Percentiles rank a stretch among this genome's conserved stretches.
These are phyloP conservation scores for Prosapia bicincta DNA, from an alignment of 2,888 invertebrate species.

Conservation along the genomic window DNA sequence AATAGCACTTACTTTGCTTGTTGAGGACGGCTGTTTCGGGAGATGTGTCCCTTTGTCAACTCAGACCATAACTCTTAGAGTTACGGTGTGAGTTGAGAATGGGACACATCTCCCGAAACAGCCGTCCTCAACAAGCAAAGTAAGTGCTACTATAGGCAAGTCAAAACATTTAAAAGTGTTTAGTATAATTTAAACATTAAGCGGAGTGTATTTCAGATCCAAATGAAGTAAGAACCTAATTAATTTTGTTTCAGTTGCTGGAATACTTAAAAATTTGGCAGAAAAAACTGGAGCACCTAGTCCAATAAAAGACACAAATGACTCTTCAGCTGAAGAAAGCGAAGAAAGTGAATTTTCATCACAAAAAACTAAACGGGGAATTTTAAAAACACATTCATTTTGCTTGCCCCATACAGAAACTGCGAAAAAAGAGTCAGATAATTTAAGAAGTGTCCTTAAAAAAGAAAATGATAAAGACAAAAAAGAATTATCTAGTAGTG, in stretches of 20 bases:
- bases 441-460: conserved; percentile 24
- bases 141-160: too few species aligned
- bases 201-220: too few species aligned
- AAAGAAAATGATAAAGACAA: conserved; percentile 13
- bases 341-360: conserved; percentile 19
- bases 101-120: too few species aligned
- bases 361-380: conserved; percentile 20
- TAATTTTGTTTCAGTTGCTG: conserved; percentile 33
- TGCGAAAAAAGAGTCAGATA: neutral
- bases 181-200: too few species aligned
- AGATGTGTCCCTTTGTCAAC: too few species aligned
- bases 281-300: conserved; percentile 25
- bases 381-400: conserved; percentile 16
- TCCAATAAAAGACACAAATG: neutral
- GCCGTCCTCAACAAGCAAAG: too few species aligned
- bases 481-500: conserved; percentile 2
- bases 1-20: too few species aligned
- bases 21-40: too few species aligned
- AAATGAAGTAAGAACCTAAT: too few species aligned
- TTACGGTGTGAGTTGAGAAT: too few species aligned
- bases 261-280: conserved; percentile 32
- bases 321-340: conserved; percentile 16
- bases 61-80: too few species aligned
- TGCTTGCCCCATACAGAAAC: neutral
- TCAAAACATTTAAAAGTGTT: too few species aligned